phyloP scores from a whole-genome alignment of 2,888 invertebrate genomes.

The Lithophane ornitopus region DNA sequence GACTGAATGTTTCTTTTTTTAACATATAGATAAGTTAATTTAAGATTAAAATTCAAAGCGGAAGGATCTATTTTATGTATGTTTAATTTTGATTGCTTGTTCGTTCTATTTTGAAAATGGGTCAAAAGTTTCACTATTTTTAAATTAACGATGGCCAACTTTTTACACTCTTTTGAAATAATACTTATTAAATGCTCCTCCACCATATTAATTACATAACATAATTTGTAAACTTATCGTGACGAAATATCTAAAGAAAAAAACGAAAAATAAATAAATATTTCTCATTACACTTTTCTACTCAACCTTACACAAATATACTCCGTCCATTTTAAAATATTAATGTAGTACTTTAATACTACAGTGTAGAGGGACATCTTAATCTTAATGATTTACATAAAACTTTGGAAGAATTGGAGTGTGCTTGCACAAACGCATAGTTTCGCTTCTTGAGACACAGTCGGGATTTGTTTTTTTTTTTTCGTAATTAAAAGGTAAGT shows the following conservation, averaged over 20 bases:
- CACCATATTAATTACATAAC: background rate
- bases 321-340: conserved; percentile 43
- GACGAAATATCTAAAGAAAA: background rate
- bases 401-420: conserved; percentile 38
- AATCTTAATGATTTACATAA: conserved; percentile 46
- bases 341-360: conserved; percentile 41
- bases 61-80: too few relatives aligned
- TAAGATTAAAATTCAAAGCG: too few relatives aligned
- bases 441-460: background rate
- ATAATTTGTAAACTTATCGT: background rate
- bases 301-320: conserved; percentile 1
- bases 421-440: conserved; percentile 38
- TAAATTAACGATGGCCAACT: too few relatives aligned
- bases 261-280: background rate
- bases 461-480: conserved; percentile 11
- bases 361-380: conserved; percentile 26
- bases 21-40: too few relatives aligned
- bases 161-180: background rate
- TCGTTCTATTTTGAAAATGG: too few relatives aligned
- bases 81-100: too few relatives aligned
- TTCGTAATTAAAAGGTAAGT: background rate
- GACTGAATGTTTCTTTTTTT: too few relatives aligned
- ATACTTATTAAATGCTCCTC: background rate
- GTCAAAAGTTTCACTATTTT: too few relatives aligned
- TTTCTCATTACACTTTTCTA: conserved; percentile 19